Base-by-base conservation (phyloP, 2,888 invertebrate species). In the Carabus problematicus region DNA sequence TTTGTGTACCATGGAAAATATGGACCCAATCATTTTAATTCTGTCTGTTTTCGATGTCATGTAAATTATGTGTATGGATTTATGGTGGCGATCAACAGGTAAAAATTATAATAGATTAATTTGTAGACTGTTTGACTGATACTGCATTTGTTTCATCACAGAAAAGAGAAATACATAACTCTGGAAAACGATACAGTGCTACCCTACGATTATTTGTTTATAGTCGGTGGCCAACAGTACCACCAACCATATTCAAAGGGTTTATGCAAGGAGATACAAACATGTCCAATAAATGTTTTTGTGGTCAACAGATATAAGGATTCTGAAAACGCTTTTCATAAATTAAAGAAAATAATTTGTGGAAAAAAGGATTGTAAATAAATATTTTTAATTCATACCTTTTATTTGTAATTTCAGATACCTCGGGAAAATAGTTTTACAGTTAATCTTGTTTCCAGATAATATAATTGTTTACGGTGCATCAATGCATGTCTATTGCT, bases 381-480 rank as follows among this genome's bases (percentile, higher is more conserved):
- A 29, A 61, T 56, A 43, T 9, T 3, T 67, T 40, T 43, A 8
- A 12, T 16, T 14, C 29, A 70, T 11, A 14, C 8, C n/a, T n/a
- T n/a, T n/a, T n/a, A n/a, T n/a, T n/a, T n/a, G n/a, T n/a, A n/a
- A 16, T 52, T 6, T 7, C 14, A 1, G 9, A 47, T 14, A 14
- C 11, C 7, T 16, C n/a, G n/a, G 40, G 16, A 47, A 42, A 16
- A 7, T 16, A 11, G 12, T 14, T n/a, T 8, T 55, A 55, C 19
- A 18, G 16, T n/a, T 8, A 8, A 12, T 56, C 56, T 8, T 40
- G 41, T 47, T 78, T 80, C 8, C 73, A 85, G 84, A 78, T 66
- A 81, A 78, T 71, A 76, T 89, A 6, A 78, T 93, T 1, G 86
- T 93, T 0, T 92, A 92, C 75, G 93, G 93, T 0, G 82, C 85